These are phyloP conservation scores for Chelonus insularis DNA, from an alignment of 1,140 invertebrate species.

Conservation along the genomic window DNA sequence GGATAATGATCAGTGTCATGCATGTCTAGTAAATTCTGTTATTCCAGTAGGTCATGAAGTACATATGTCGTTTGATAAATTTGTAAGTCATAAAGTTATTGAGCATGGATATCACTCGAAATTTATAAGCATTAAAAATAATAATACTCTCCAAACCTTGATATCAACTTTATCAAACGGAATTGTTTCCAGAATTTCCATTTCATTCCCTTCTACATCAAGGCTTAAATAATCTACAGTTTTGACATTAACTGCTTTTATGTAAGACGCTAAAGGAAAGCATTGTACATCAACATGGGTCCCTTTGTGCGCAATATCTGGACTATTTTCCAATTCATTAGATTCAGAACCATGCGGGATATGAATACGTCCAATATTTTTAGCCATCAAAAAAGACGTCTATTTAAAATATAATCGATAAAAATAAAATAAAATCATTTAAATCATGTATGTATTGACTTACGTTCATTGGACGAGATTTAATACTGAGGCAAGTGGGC, in stretches of 20 bases:
- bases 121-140: too few species aligned
- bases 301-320: conserved; percentile 39
- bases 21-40: too few species aligned
- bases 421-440: neutral
- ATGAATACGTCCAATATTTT: conserved; percentile 42
- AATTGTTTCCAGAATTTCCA: conserved; percentile 62
- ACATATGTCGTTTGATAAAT: too few species aligned
- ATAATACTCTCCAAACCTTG: too few species aligned
- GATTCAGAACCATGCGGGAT: conserved; percentile 4
- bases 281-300: conserved; percentile 57
- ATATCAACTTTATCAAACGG: conserved; percentile 61
- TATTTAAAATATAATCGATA: conserved; percentile 23
- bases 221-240: conserved; percentile 59
- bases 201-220: conserved; percentile 62
- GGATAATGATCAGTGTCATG: too few species aligned
- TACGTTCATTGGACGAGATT: conserved; percentile 53
- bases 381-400: conserved; percentile 42
- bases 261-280: conserved; percentile 59
- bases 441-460: too few species aligned
- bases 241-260: conserved; percentile 54
- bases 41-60: too few species aligned
- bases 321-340: conserved; percentile 22
- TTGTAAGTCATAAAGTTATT: too few species aligned
- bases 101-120: too few species aligned
- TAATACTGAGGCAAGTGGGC: conserved; percentile 55